phyloP scores from a whole-genome alignment of 2,113 vertebrate genomes.

The Apteryx mantelli region DNA sequence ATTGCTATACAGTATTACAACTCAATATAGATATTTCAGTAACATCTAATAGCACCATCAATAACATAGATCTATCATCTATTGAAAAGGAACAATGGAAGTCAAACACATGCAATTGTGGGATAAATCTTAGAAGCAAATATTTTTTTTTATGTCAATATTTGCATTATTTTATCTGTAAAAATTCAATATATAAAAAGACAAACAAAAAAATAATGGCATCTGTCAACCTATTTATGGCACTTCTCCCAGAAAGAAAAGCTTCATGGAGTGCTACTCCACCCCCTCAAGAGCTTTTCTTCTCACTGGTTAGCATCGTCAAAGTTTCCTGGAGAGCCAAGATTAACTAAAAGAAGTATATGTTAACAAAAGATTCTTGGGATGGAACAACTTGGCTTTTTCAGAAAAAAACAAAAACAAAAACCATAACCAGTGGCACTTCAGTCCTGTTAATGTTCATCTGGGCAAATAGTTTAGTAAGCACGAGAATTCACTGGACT shows the following conservation, averaged over 20 bases:
- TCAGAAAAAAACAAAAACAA: background rate
- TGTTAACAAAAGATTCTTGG: background rate
- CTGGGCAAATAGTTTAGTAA: background rate
- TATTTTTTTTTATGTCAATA: background rate
- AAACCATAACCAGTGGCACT: background rate
- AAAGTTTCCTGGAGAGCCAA: background rate
- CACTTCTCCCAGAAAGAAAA: background rate
- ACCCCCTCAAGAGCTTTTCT: background rate
- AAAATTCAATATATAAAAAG: background rate
- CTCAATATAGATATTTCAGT: background rate
- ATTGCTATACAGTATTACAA: background rate
- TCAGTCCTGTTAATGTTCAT: background rate
- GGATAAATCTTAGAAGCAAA: background rate
- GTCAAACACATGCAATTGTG: background rate
- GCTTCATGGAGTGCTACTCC: background rate
- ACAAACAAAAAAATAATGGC: background rate
- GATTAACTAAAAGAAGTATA: background rate
- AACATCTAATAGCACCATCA: background rate
- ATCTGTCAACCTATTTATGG: background rate
- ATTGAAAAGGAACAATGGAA: background rate
- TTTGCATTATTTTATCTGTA: background rate
- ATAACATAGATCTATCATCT: background rate
- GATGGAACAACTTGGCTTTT: background rate
- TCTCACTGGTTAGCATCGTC: background rate
- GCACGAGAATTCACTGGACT: background rate